Conservation (phyloP, 2,113 vertebrate genomes). For the Ahaetulla prasina region DNA sequence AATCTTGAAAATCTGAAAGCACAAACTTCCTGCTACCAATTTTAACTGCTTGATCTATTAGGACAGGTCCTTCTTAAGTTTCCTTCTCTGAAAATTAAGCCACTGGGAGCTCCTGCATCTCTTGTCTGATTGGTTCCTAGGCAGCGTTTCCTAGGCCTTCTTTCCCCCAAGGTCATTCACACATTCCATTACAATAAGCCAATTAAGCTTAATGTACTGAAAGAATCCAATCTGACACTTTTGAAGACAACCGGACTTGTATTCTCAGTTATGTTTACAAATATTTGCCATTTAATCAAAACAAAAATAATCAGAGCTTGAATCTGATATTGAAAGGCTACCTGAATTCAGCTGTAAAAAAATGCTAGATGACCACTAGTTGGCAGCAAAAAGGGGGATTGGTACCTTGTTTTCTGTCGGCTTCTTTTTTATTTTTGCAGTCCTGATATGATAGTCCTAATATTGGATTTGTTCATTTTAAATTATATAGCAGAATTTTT, state of each 20-base stretch:
- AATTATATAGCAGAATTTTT: background rate
- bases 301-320: background rate
- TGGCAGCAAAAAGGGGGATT: background rate
- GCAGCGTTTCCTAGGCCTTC: background rate
- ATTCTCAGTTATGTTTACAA: background rate
- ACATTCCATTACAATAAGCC: background rate
- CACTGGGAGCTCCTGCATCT: background rate
- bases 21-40: background rate
- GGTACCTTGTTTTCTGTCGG: background rate
- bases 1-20: background rate
- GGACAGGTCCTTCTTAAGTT: background rate
- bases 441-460: background rate
- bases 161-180: background rate
- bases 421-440: background rate
- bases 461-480: background rate
- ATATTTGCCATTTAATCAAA: background rate
- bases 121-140: background rate
- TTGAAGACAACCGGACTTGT: background rate
- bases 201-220: background rate
- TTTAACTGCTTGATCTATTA: background rate
- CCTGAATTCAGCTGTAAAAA: background rate
- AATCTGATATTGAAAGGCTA: background rate
- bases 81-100: background rate
- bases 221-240: background rate
- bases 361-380: background rate